Percentiles rank a stretch among this genome's conserved stretches.
phyloP scores from a whole-genome alignment of 2,888 invertebrate genomes.

The Trilocha varians region DNA sequence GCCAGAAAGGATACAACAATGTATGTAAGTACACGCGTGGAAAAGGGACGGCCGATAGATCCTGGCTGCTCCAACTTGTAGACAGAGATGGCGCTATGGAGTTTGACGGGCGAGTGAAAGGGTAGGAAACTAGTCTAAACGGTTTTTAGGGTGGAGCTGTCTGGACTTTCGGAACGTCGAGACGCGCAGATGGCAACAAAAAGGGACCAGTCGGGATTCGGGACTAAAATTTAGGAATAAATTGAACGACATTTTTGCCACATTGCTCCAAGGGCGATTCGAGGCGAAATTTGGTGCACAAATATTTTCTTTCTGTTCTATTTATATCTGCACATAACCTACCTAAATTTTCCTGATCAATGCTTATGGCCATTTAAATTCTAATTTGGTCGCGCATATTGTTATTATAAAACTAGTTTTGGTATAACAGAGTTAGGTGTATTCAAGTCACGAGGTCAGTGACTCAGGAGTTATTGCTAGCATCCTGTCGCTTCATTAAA shows the following conservation, averaged over 20 bases:
- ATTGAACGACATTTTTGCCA: constrained; percentile 70
- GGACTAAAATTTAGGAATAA: constrained; percentile 66
- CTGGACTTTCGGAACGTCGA: constrained; percentile 59
- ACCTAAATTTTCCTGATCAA: neutral
- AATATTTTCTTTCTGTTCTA: constrained; percentile 13
- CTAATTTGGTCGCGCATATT: neutral
- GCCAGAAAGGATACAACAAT: constrained; percentile 60
- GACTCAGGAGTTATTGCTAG: constrained; percentile 57
- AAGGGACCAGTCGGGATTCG: constrained; percentile 61
- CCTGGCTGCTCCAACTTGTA: constrained; percentile 52
- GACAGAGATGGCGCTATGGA: constrained; percentile 55
- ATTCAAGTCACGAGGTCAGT: constrained; percentile 58
- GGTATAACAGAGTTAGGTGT: constrained; percentile 44
- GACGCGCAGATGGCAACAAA: constrained; percentile 69
- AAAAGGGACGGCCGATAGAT: constrained; percentile 61
- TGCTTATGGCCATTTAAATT: neutral
- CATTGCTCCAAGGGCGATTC: constrained; percentile 42
- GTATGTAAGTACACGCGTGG: constrained; percentile 38
- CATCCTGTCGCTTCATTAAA: constrained; percentile 56
- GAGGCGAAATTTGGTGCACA: constrained; percentile 27
- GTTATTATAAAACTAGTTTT: constrained; percentile 30
- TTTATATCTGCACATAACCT: neutral
- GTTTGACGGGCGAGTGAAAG: constrained; percentile 55
- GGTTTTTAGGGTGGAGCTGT: constrained; percentile 73
- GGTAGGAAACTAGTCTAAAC: constrained; percentile 58